These are phyloP conservation scores for Phalacrocorax carbo DNA, from an alignment of 2,113 vertebrate species.

Conservation along the genomic window DNA sequence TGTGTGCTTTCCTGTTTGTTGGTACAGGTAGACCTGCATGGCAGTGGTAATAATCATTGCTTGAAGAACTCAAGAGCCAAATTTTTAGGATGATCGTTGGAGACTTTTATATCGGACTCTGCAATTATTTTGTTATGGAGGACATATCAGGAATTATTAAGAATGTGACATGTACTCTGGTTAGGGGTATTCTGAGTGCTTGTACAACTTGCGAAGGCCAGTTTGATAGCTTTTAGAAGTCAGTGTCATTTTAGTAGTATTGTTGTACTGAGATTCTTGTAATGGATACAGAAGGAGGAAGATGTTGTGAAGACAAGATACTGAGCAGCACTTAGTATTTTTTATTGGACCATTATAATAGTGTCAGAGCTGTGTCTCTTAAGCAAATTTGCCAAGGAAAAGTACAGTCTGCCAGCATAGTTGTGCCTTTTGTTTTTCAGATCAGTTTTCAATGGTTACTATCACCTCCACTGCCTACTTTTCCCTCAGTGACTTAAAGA, in stretches of 20 bases:
- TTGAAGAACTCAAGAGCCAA: not conserved
- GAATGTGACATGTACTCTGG: not conserved
- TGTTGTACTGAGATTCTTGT: not conserved
- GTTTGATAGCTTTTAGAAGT: not conserved
- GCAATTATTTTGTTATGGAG: not conserved
- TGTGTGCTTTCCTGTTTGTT: not conserved
- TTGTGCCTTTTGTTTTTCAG: not conserved
- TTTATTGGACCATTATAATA: not conserved
- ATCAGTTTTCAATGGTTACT: not conserved
- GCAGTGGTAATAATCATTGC: not conserved
- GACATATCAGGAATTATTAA: not conserved
- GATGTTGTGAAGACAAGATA: not conserved
- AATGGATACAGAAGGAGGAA: not conserved
- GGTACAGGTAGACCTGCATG: not conserved
- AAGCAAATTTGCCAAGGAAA: not conserved
- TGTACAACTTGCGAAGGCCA: not conserved
- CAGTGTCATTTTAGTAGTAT: not conserved
- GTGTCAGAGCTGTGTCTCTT: not conserved
- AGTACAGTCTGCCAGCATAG: not conserved
- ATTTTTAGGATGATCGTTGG: not conserved
- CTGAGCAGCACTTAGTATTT: not conserved
- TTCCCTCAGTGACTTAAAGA: not conserved
- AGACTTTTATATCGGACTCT: not conserved
- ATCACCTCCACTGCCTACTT: not conserved
- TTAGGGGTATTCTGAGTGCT: not conserved